Percentiles rank a stretch among this genome's conserved stretches.
phyloP scores from a whole-genome alignment of 2,888 invertebrate genomes.

The Brachylomia viminalis region DNA sequence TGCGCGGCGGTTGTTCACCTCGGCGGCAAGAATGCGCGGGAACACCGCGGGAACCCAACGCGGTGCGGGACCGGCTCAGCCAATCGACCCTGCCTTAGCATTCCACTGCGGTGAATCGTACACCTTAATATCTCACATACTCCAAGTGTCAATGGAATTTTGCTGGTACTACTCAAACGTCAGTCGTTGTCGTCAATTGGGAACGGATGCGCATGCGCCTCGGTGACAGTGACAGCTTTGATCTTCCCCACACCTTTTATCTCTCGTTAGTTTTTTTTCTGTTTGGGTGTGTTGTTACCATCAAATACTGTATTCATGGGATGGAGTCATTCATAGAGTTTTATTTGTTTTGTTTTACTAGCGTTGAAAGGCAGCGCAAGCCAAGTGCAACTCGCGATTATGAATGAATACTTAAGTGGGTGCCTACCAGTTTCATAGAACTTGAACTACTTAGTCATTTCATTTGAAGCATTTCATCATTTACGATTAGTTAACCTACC shows the following conservation, averaged over 20 bases:
- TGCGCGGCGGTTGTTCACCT: constrained; percentile 87
- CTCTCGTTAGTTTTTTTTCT: constrained; percentile 53
- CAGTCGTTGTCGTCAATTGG: constrained; percentile 18
- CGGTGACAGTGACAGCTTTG: constrained; percentile 58
- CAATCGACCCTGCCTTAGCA: constrained; percentile 64
- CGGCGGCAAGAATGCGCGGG: constrained; percentile 83
- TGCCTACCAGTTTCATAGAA: constrained; percentile 36
- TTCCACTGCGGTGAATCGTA: constrained; percentile 69
- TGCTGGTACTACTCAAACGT: constrained; percentile 30
- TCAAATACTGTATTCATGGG: constrained; percentile 57
- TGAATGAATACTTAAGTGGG: constrained; percentile 53
- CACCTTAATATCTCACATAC: constrained; percentile 49
- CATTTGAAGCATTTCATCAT: constrained; percentile 12
- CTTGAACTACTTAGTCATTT: constrained; percentile 42
- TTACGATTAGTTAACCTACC: not conserved
- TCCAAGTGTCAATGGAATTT: constrained; percentile 61
- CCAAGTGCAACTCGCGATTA: constrained; percentile 40
- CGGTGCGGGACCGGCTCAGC: constrained; percentile 77
- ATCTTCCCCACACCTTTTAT: constrained; percentile 58
- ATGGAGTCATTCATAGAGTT: constrained; percentile 61
- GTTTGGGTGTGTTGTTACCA: constrained; percentile 50
- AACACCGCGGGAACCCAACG: constrained; percentile 76
- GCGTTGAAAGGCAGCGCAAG: constrained; percentile 42
- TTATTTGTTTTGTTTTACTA: constrained; percentile 51
- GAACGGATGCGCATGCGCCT: constrained; percentile 48